Evolutionary conservation across 2,888 invertebrate species (phyloP), one percentile per base, ranked within the genome.

Genomic region (Mimachlamys varia): DNA sequence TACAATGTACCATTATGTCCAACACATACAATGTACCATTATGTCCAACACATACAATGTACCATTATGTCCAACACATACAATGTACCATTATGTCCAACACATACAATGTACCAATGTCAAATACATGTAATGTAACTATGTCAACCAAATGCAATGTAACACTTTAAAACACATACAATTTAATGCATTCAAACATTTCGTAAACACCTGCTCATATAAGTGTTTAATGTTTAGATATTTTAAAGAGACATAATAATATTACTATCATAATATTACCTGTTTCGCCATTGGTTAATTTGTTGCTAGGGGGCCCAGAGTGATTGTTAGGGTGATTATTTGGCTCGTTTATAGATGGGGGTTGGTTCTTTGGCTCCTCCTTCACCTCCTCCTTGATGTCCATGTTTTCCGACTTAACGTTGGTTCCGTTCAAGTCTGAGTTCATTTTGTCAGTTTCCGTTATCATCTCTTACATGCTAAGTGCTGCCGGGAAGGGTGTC

Each of bases 371-470:
- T 76, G 76, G 76, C 89, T 95, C 95, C 44, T 95, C 95, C 87
- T 95, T 94, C 19, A 95, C 92, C 91, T 95, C 95, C 58, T 95
- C 95, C 90, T 95, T 95, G 76, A 95, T 93, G 76, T 95, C 95
- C 37, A 91, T 88, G 5, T 90, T 89, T 90, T 95, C 95, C 13
- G 93, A 88, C 91, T 95, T 95, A 87, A 94, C 92, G 22, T 91
- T 91, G 22, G 93, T 93, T n/a, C 94, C 94, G 88, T 94, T 94
- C 88, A 93, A 92, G 88, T 95, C 94, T 90, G 93, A 92, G 76
- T 92, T 93, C 90, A 93, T 92, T 89, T 91, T 94, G 53, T 93
- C 94, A 76, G 93, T 89, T 38, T 94, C 94, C n/a, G 94, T 93
- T 55, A 94, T 91, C 94, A 94, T 94, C 38, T 76, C 76, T 27